Percentiles rank a stretch among this genome's conserved stretches.
Evolutionary conservation across 2,113 vertebrate genomes (phyloP).

Genomic region (Takifugu bimaculatus): DNA sequence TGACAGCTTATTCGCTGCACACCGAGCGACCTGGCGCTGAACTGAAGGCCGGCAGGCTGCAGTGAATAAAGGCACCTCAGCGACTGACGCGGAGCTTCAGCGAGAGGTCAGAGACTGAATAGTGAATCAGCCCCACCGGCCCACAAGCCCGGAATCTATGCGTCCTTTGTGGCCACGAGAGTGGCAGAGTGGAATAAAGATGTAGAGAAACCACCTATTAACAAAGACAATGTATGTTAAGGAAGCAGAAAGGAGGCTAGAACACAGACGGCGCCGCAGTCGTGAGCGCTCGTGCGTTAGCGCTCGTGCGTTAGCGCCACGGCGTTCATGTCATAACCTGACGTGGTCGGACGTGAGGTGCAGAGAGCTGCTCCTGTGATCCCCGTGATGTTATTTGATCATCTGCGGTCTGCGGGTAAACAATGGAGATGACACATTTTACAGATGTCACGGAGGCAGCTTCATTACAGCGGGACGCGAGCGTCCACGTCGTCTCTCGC

Average conservation of each 20-base stretch:
- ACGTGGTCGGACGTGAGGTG: slow-evolving; percentile 20
- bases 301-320: slow-evolving; percentile 33
- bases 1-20: slow-evolving; percentile 61
- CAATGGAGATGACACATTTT: slow-evolving; percentile 69
- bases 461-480: slow-evolving; percentile 17
- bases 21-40: slow-evolving; percentile 32
- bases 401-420: slow-evolving; percentile 59
- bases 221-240: too few species aligned
- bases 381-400: slow-evolving; percentile 46
- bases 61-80: slow-evolving; percentile 40
- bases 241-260: not conserved
- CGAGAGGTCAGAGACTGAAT: slow-evolving; percentile 61
- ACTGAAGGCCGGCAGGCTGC: slow-evolving; percentile 46
- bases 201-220: slow-evolving; percentile 12
- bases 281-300: slow-evolving; percentile 28
- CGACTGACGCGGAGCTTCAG: slow-evolving; percentile 46
- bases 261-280: slow-evolving; percentile 3
- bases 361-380: slow-evolving; percentile 26
- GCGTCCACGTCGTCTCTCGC: slow-evolving; percentile 42
- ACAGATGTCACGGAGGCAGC: slow-evolving; percentile 44
- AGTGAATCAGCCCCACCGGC: slow-evolving; percentile 40
- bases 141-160: slow-evolving; percentile 42
- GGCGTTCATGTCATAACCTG: not conserved
- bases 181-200: slow-evolving; percentile 37
- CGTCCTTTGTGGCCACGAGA: slow-evolving; percentile 17